Percentiles rank a stretch among this genome's conserved stretches.
Conservation (phyloP, 2,797 vertebrate genomes). For the Manis crassicaudata region DNA sequence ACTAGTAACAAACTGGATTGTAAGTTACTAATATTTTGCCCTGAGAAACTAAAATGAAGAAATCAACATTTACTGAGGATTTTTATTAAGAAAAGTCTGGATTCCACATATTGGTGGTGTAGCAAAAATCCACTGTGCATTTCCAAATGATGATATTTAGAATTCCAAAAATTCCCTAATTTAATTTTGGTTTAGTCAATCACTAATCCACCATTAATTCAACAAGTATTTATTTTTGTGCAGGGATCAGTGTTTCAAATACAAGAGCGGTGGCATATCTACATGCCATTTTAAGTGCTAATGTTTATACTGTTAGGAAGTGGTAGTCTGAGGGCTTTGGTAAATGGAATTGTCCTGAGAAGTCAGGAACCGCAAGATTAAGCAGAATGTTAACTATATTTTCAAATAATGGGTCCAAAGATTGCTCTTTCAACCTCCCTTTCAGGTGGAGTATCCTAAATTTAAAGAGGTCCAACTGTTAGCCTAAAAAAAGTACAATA, state of each 20-base stretch:
- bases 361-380: neutral
- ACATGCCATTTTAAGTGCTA: neutral
- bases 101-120: neutral
- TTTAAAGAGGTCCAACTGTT: conserved; percentile 36
- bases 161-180: conserved; percentile 6
- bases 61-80: neutral
- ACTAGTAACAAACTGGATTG: conserved; percentile 28
- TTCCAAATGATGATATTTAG: neutral
- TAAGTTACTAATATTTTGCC: neutral
- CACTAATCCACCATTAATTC: conserved; percentile 7
- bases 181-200: conserved; percentile 42
- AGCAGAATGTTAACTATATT: neutral
- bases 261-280: neutral
- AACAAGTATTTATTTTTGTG: conserved; percentile 11
- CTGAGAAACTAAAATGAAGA: conserved; percentile 23
- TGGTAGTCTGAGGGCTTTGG: neutral
- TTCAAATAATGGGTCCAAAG: conserved; percentile 24
- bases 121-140: neutral
- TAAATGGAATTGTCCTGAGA: neutral
- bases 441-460: conserved; percentile 11
- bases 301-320: neutral
- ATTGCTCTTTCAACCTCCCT: neutral
- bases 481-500: conserved; percentile 20
- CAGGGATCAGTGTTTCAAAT: conserved; percentile 30
- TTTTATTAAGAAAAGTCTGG: conserved; percentile 14